A percentile compares a stretch with the other conserved stretches of the same genome.
phyloP scores from a whole-genome alignment of 2,888 invertebrate species.

The Carabus problematicus region DNA sequence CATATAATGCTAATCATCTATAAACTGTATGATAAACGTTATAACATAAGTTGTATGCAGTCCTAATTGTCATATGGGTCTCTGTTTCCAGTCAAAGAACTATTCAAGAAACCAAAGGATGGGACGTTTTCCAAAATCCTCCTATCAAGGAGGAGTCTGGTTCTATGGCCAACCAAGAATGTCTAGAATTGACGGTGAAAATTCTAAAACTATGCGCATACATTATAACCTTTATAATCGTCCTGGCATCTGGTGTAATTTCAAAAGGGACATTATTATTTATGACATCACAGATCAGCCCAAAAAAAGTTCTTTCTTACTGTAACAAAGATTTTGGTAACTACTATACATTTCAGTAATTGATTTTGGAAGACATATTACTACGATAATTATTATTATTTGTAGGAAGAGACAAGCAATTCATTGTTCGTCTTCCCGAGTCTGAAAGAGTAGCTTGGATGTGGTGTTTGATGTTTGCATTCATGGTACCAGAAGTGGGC shows the following conservation, averaged over 20 bases:
- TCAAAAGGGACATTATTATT: slow-evolving; percentile 89
- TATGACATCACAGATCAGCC: slow-evolving; percentile 89
- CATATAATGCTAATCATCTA: too few species aligned
- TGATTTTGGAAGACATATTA: not conserved
- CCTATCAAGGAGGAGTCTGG: slow-evolving; percentile 89
- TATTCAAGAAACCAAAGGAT: slow-evolving; percentile 88
- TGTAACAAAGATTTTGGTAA: slow-evolving; percentile 87
- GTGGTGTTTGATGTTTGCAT: slow-evolving; percentile 89
- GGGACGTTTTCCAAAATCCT: slow-evolving; percentile 95
- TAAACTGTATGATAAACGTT: too few species aligned
- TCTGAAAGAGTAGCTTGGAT: slow-evolving; percentile 91
- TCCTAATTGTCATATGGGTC: slow-evolving; percentile 34
- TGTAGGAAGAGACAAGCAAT: slow-evolving; percentile 86
- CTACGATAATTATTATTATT: slow-evolving; percentile 47
- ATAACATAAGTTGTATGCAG: too few species aligned
- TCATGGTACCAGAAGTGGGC: slow-evolving; percentile 88
- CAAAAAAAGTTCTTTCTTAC: slow-evolving; percentile 77
- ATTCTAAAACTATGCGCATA: slow-evolving; percentile 86
- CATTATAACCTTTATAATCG: slow-evolving; percentile 82
- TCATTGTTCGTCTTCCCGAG: slow-evolving; percentile 79
- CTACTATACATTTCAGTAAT: slow-evolving; percentile 46
- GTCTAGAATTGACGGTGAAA: slow-evolving; percentile 84
- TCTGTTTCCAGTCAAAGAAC: slow-evolving; percentile 75
- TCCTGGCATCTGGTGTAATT: slow-evolving; percentile 84
- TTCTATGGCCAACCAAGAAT: slow-evolving; percentile 87